Evolutionary conservation across 2,113 vertebrate genomes (phyloP), one percentile per base, ranked within the genome.

Genomic region (Martes martes): DNA sequence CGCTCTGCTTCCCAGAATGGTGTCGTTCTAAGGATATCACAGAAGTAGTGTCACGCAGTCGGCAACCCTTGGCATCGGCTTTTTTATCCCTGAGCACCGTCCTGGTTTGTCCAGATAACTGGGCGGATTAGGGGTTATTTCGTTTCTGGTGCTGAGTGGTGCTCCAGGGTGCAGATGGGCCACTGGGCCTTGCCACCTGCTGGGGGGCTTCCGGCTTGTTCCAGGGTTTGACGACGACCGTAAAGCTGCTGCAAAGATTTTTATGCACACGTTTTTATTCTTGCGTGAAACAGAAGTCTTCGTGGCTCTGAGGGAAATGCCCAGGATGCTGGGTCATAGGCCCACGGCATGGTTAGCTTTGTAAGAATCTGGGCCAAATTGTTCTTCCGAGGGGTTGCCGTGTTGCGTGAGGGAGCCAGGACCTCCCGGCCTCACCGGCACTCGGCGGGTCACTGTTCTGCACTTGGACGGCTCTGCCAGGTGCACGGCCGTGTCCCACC

Each of bases 401-500:
- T 8, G 3, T n/a, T 16, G 65, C n/a, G 65, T 8, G 65, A 67
- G 31, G 15, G 31, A 33, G 14, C 15, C 15, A 0, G 31, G 33
- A n/a, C 15, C 31, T 67, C 15, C 65, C 1, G 31, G 65, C 15
- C 65, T 33, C 65, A 33, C 1, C 0, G 31, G 65, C 14, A 33
- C 31, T 16, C 16, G 31, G 65, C 6, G 2, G 28, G 28, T 65
- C 7, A 0, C 74, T 16, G 74, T 26, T 3, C 13, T 14, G 39
- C 11, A 0, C 23, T 42, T 24, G 71, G 23, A 26, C 11, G 6
- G 71, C 36, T 15, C 71, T 13, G 23, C 36, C 11, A 26, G 24
- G 73, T 26, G 23, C 11, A 2, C 3, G 23, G 5, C 7, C 13
- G 24, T 4, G 7, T 6, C 42, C 73, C 24, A 5, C 15, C 1